phyloP scores from a whole-genome alignment of 2,113 vertebrate species.

The Synodontis membranacea region DNA sequence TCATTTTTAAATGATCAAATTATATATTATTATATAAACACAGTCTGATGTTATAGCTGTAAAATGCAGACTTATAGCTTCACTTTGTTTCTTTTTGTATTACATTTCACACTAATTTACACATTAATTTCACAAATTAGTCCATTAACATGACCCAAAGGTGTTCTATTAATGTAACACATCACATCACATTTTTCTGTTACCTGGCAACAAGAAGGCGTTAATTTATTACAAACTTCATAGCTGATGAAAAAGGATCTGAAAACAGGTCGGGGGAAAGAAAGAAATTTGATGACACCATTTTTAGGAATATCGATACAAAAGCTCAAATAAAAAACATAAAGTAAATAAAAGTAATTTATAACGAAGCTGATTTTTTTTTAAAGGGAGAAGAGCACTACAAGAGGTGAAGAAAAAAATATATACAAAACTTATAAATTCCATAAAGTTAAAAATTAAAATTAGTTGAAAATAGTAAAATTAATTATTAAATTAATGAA shows the following conservation, averaged over 20 bases:
- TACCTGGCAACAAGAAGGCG: not conserved
- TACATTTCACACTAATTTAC: constrained; percentile 10
- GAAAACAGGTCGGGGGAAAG: not conserved
- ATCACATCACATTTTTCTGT: not conserved
- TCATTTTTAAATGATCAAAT: not conserved
- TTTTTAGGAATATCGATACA: not conserved
- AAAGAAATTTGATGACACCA: not conserved
- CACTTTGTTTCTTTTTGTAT: not conserved
- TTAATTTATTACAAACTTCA: not conserved
- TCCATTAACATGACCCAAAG: not conserved
- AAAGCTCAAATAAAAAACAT: not conserved
- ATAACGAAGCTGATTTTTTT: not conserved
- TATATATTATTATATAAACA: not conserved
- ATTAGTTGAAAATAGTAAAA: too few species aligned
- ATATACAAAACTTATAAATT: too few species aligned
- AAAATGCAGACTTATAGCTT: not conserved
- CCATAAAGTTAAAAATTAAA: not conserved
- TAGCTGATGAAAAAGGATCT: not conserved
- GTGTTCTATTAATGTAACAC: not conserved
- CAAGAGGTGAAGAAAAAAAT: not conserved
- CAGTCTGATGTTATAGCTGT: not conserved
- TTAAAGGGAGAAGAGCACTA: too few species aligned
- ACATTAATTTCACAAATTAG: constrained; percentile 3
- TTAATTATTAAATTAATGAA: not conserved
- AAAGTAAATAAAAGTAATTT: not conserved